phyloP scores from a whole-genome alignment of 2,797 vertebrate species.

The Artibeus lituratus region DNA sequence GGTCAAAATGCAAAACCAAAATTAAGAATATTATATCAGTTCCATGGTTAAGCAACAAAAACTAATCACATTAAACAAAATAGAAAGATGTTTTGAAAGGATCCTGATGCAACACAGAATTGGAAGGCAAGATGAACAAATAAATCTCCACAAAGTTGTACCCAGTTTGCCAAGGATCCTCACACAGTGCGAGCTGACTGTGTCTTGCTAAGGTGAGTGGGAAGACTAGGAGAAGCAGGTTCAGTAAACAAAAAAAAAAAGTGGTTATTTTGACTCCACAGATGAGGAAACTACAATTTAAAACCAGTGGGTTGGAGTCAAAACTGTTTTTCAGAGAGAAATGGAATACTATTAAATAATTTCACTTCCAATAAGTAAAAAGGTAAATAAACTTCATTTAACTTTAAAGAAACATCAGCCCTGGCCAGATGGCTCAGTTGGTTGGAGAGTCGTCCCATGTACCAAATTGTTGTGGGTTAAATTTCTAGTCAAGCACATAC shows the following conservation, averaged over 20 bases:
- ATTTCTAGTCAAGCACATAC: background rate
- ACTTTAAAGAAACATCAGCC: background rate
- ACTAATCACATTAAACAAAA: background rate
- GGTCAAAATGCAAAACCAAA: background rate
- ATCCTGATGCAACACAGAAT: background rate
- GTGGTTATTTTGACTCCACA: background rate
- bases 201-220: fast-evolving
- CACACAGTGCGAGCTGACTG: background rate
- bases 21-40: background rate
- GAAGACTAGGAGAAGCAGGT: background rate
- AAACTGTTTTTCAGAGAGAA: background rate
- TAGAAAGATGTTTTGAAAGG: background rate
- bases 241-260: background rate
- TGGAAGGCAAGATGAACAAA: background rate
- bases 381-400: background rate
- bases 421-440: background rate
- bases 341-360: background rate
- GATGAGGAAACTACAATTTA: background rate
- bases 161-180: background rate
- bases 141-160: background rate
- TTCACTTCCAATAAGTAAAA: background rate
- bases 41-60: background rate
- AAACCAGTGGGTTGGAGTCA: background rate
- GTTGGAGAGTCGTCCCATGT: background rate
- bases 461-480: background rate